These are phyloP conservation scores for Pelvicachromis taeniatus DNA, from an alignment of 2,113 vertebrate genomes.

Conservation along the genomic window DNA sequence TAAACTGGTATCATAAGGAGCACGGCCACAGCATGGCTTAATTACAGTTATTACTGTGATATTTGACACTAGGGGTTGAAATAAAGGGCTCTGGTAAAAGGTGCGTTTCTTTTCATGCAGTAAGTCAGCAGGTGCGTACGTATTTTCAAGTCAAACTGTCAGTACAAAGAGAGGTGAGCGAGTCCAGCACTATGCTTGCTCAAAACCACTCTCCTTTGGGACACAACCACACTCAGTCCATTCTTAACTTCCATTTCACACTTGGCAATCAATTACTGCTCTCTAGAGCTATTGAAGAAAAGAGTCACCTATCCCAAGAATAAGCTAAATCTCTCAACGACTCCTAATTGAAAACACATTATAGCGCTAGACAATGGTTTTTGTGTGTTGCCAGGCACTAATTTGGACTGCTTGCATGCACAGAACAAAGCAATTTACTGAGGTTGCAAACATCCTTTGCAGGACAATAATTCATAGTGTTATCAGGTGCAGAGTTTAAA, in stretches of 20 bases:
- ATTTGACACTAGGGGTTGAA: conserved; percentile 35
- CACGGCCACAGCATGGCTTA: conserved; percentile 11
- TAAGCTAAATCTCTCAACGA: conserved; percentile 54
- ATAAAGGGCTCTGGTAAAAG: conserved; percentile 13
- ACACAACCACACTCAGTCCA: conserved; percentile 17
- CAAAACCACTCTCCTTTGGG: conserved; percentile 31
- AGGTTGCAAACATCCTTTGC: conserved; percentile 65
- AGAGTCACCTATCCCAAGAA: conserved; percentile 48
- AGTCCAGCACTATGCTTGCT: neutral
- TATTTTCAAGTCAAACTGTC: conserved; percentile 18
- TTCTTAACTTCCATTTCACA: conserved; percentile 68
- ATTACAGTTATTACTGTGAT: conserved; percentile 45
- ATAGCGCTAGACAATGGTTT: conserved; percentile 65
- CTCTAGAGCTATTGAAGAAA: conserved; percentile 52
- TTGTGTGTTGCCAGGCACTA: conserved; percentile 64
- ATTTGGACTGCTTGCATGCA: conserved; percentile 66
- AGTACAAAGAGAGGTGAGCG: neutral
- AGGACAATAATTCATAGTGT: conserved; percentile 64
- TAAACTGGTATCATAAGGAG: conserved; percentile 30
- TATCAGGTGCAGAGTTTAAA: conserved; percentile 66
- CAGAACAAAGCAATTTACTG: conserved; percentile 72
- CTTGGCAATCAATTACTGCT: conserved; percentile 69
- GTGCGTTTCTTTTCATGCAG: conserved; percentile 3
- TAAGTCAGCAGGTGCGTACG: neutral
- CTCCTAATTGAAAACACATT: conserved; percentile 74